Percentiles rank a stretch among this genome's conserved stretches.
Conservation (phyloP, 2,888 invertebrate genomes). For the Acleris cristana region DNA sequence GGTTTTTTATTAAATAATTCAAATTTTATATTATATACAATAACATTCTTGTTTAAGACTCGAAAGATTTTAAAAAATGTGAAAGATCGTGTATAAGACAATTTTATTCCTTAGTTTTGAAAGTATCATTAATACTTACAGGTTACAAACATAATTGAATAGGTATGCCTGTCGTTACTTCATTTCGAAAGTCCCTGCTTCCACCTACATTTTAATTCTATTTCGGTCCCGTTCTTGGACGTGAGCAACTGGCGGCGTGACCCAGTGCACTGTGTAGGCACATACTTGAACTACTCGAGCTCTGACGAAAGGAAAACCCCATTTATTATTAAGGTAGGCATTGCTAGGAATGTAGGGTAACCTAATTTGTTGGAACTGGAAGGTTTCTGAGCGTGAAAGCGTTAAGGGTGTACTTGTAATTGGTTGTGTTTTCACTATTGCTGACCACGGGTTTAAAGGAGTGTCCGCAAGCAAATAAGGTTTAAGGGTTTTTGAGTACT, state of each 20-base stretch:
- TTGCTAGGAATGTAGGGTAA: slow-evolving; percentile 29
- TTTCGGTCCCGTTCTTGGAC: slow-evolving; percentile 53
- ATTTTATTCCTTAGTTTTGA: background rate
- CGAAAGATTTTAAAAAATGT: too few species aligned
- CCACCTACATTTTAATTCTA: slow-evolving; percentile 46
- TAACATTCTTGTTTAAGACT: too few species aligned
- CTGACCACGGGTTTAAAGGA: background rate
- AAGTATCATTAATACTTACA: background rate
- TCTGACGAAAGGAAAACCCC: slow-evolving; percentile 59
- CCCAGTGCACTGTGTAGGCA: slow-evolving; percentile 52
- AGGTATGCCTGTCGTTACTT: slow-evolving; percentile 13
- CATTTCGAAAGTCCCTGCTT: slow-evolving; percentile 25
- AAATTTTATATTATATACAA: too few species aligned
- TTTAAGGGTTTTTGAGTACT: background rate
- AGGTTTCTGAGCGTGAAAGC: slow-evolving; percentile 10
- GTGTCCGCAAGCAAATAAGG: background rate
- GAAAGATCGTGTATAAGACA: too few species aligned
- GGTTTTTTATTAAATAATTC: too few species aligned
- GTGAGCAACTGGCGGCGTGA: slow-evolving; percentile 49
- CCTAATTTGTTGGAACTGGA: slow-evolving; percentile 25
- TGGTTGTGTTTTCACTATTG: slow-evolving; percentile 8
- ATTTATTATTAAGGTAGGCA: slow-evolving; percentile 41
- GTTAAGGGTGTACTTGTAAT: slow-evolving; percentile 7
- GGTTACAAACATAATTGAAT: background rate
- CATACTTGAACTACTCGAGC: slow-evolving; percentile 51